These are phyloP conservation scores for Sebastes oblongus DNA, from an alignment of 2,797 vertebrate species.

Conservation along the genomic window DNA sequence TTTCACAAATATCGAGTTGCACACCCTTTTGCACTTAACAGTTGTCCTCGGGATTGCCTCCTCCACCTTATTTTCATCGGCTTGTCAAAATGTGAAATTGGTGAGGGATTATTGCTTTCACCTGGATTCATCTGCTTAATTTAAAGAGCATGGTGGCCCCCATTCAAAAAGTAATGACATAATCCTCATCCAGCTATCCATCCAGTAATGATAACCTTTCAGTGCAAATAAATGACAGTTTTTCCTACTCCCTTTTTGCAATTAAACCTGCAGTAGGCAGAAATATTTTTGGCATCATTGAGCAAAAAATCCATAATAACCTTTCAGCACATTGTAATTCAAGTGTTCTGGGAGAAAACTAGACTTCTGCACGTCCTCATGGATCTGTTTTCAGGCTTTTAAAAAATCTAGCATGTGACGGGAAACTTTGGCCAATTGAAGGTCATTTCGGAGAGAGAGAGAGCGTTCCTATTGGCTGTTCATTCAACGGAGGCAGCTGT, in stretches of 20 bases:
- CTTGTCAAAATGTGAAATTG: slow-evolving; percentile 1
- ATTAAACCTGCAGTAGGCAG: background rate
- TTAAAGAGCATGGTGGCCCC: background rate
- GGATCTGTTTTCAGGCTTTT: too few species aligned
- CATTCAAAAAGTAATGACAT: background rate
- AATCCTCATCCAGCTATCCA: background rate
- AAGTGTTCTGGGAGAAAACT: too few species aligned
- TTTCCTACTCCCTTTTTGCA: background rate
- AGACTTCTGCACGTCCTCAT: too few species aligned
- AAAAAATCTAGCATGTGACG: too few species aligned
- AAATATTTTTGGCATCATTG: too few species aligned
- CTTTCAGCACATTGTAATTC: too few species aligned
- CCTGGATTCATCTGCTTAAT: background rate
- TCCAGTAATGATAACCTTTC: slow-evolving; percentile 27
- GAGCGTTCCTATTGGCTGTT: too few species aligned
- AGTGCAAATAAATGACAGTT: slow-evolving; percentile 9
- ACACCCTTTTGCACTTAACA: background rate
- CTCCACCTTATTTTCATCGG: slow-evolving; percentile 4
- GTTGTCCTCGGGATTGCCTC: slow-evolving; percentile 1
- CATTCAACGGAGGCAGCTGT: too few species aligned
- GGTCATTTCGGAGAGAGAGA: too few species aligned
- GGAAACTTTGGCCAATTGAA: accelerated
- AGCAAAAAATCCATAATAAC: too few species aligned
- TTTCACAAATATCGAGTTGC: slow-evolving; percentile 33
- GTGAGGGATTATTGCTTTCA: slow-evolving; percentile 15